Evolutionary conservation across 2,113 vertebrate species (phyloP), one percentile per base, ranked within the genome.

Genomic region (Azemiops feae): DNA sequence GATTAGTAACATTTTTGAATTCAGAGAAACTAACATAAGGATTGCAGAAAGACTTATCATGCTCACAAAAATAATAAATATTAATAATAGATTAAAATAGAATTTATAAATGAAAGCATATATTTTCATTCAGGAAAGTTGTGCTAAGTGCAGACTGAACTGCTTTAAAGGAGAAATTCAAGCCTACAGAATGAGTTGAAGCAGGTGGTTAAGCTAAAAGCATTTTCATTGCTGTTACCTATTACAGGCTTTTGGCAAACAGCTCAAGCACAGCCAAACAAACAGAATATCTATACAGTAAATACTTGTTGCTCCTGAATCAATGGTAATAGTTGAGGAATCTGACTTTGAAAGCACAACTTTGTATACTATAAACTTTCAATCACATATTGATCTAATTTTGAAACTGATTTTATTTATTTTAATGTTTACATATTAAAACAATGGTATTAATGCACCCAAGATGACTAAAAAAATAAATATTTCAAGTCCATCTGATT

Each of bases 291-390:
- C 0, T 94, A 97, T 97, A 81, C 34, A 81, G 34, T 81, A 97
- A 98, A 98, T 98, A 98, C 98, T 98, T 97, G 95, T 98, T 98
- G 98, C 98, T 98, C 98, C 98, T 98, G 97, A 97, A 97, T 97
- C 92, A 96, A 94, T 94, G 94, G 81, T 96, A 96, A 94, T 94
- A 94, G 81, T 96, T 95, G 94, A 89, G 6, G 81, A 95, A 95
- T 64, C 58, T 16, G 1, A 52, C 50, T 92, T 88, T 50, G 93
- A 34, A 95, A n/a, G 92, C 85, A 89, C 12, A 92, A 92, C 89
- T 12, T 94, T n/a, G 34, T 43, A 69, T 87, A 88, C 34, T 93
- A 57, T n/a, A 81, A n/a, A 74, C 18, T 39, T 39, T 39, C 34
- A 81, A 81, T 43, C 34, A 22, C 34, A 81, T 5, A 81, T 39